Percentiles rank a stretch among this genome's conserved stretches.
phyloP scores from a whole-genome alignment of 2,888 invertebrate species.

The Amphipoea lucens region DNA sequence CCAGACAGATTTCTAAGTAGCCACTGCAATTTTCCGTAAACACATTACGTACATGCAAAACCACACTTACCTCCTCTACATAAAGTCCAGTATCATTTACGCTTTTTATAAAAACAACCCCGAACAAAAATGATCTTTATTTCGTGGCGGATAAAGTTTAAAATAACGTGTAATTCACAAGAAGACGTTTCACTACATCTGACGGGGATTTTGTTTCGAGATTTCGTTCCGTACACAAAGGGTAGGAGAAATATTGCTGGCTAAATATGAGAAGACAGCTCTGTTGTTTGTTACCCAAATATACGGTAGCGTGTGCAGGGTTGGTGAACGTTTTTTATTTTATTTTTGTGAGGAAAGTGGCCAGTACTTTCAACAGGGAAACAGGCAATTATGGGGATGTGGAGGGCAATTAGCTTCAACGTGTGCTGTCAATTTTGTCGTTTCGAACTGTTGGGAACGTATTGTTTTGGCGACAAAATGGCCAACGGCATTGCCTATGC shows the following conservation, averaged over 20 bases:
- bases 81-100: slow-evolving; percentile 35
- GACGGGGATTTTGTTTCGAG: slow-evolving; percentile 74
- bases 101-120: slow-evolving; percentile 3
- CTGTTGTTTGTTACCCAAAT: slow-evolving; percentile 75
- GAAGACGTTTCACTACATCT: slow-evolving; percentile 68
- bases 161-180: slow-evolving; percentile 52
- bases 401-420: neutral
- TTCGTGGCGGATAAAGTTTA: slow-evolving; percentile 37
- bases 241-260: slow-evolving; percentile 77
- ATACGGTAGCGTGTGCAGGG: slow-evolving; percentile 68
- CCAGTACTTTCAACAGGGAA: slow-evolving; percentile 21
- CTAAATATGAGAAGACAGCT: slow-evolving; percentile 77
- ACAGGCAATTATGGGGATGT: slow-evolving; percentile 1
- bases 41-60: slow-evolving; percentile 46
- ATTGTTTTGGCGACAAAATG: neutral
- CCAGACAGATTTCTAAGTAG: slow-evolving; percentile 62
- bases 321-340: slow-evolving; percentile 31
- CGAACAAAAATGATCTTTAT: slow-evolving; percentile 45
- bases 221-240: slow-evolving; percentile 74
- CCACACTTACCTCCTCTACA: neutral
- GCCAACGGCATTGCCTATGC: too few species aligned
- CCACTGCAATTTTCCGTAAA: slow-evolving; percentile 63
- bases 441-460: neutral
- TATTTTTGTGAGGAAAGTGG: slow-evolving; percentile 15
- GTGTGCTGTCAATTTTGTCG: neutral